Base-by-base conservation (phyloP, 2,113 vertebrate genomes). In the Abramis brama region DNA sequence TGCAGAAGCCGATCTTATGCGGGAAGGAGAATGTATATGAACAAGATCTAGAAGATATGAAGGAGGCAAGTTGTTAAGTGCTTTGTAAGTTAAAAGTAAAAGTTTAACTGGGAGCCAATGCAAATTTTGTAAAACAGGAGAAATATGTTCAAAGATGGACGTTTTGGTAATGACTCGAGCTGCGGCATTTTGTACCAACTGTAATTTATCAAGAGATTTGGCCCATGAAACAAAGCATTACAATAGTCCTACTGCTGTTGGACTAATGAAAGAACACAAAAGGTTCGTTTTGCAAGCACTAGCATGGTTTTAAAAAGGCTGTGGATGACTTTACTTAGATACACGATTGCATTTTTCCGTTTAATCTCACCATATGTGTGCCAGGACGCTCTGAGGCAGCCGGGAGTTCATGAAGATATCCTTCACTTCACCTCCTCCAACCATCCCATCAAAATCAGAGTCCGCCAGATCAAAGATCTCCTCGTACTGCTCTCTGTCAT, bases 341-440 rank as follows among this genome's bases (percentile, higher is more conserved):
- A 68, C 19, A 4, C 3, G 3, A 21, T 10, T 33, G 30, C 30
- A 68, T 68, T 68, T 68, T 8, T 9, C 15, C 0, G 15, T 36
- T 70, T 25, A 12, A 30, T 52, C 96, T 97, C 94, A 99, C 98
- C 98, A 99, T 91, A 99, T 97, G 90, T 99, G 98, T 21, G 98
- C 98, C 62, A 99, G 94, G 86, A 97, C 94, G 47, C 91, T 96
- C 94, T 99, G 98, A 27, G 97, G 95, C 77, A 99, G 96, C 66
- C 94, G 97, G 0, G 97, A 99, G 87, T 96, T 97, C 94, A 99
- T 97, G 91, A 99, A 99, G 94, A 99, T 98, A 89, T 99, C 98
- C 57, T 98, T 99, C 84, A 99, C 97, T 91, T 99, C 98, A 71
- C 94, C 95, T 59, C 98, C 98, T 1, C 94, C 97, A 85, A 99